phyloP scores from a whole-genome alignment of 2,888 invertebrate genomes.

The Shargacucullia verbasci region DNA sequence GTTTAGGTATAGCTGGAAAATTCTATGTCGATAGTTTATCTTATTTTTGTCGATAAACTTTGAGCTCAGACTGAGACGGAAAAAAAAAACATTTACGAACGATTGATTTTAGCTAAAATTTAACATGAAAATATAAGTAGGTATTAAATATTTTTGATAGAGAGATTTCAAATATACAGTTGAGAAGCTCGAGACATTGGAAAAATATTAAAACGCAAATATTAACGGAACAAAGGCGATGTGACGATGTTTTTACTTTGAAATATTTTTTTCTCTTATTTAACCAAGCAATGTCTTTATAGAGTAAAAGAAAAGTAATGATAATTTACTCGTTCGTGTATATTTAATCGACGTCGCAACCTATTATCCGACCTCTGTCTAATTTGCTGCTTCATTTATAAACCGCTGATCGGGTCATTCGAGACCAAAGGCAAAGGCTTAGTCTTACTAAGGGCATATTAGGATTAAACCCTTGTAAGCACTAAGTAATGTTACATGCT shows the following conservation, averaged over 20 bases:
- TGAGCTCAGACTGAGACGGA: background rate
- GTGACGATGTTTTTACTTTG: too few relatives aligned
- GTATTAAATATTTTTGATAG: too few relatives aligned
- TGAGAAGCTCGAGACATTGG: too few relatives aligned
- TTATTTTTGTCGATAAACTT: constrained; percentile 18
- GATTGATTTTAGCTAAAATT: background rate
- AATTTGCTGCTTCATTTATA: constrained; percentile 52
- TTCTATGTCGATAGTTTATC: constrained; percentile 52
- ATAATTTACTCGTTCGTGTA: constrained; percentile 9
- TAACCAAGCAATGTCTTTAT: too few relatives aligned
- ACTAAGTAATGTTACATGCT: constrained; percentile 43
- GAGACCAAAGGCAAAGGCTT: constrained; percentile 39
- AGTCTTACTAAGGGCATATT: constrained; percentile 40
- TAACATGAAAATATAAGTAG: background rate
- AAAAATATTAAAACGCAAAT: too few relatives aligned
- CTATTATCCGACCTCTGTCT: constrained; percentile 24
- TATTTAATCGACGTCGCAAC: constrained; percentile 20
- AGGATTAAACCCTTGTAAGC: constrained; percentile 48
- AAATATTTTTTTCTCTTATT: too few relatives aligned
- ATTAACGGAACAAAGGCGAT: too few relatives aligned
- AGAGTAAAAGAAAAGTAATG: too few relatives aligned
- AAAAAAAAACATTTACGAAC: background rate
- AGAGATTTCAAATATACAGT: too few relatives aligned
- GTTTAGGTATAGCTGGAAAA: constrained; percentile 52
- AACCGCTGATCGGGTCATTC: constrained; percentile 50